A percentile compares a stretch with the other conserved stretches of the same genome.
These are phyloP conservation scores for Andrena fulva DNA, from an alignment of 2,888 invertebrate species.

Conservation along the genomic window DNA sequence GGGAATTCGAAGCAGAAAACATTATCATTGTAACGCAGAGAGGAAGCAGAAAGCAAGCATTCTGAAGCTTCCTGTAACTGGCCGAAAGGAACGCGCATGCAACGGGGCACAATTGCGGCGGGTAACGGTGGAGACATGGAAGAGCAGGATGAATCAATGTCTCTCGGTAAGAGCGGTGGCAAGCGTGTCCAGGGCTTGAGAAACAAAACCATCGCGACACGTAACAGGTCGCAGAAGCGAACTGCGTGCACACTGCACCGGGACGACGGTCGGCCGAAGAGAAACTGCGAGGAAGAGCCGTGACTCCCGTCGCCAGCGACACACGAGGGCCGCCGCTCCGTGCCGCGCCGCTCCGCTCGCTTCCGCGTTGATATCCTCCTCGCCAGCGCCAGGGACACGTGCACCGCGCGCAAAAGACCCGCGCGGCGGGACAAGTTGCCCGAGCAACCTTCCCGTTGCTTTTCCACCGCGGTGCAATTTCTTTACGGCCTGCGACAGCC, in stretches of 20 bases:
- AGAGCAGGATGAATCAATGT: constrained; percentile 80
- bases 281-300: constrained; percentile 64
- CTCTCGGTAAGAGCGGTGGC: constrained; percentile 73
- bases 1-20: no score
- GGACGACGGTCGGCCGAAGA: constrained; percentile 47
- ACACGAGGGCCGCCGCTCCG: constrained; percentile 52
- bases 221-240: constrained; percentile 63
- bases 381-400: constrained; percentile 62
- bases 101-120: constrained; percentile 44
- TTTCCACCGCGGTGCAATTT: constrained; percentile 28
- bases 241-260: constrained; percentile 55
- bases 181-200: constrained; percentile 57
- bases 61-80: constrained; percentile 13
- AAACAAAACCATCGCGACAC: constrained; percentile 68
- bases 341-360: constrained; percentile 35
- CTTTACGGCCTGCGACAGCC: constrained; percentile 16
- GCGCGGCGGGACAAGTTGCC: constrained; percentile 57
- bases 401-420: constrained; percentile 59
- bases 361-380: constrained; percentile 72
- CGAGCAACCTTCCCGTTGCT: constrained; percentile 55
- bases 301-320: constrained; percentile 66
- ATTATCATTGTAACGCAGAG: no score
- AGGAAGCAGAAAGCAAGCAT: no score
- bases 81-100: constrained; percentile 13
- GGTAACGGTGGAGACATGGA: constrained; percentile 69